Evolutionary conservation across 2,113 vertebrate species (phyloP), one percentile per base, ranked within the genome.

Genomic region (Scytalopus superciliaris): DNA sequence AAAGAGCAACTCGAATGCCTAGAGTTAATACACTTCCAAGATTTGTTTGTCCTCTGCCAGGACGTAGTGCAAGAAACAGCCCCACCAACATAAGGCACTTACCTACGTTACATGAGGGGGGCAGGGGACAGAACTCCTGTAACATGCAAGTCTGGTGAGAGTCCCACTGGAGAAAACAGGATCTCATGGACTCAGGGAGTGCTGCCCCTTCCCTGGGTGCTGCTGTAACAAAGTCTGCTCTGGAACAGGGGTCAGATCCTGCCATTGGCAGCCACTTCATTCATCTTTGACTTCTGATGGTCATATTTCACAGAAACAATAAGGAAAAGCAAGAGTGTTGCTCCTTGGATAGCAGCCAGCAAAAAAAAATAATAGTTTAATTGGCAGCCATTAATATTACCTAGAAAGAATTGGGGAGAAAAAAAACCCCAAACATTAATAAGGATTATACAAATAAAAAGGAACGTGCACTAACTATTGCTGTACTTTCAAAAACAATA

Each of bases 301-400:
- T 99, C 99, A 1, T 99, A 99, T 67, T 98, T 99, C 91, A 99
- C 98, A 3, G 99, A 99, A 10, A 99, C 97, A 2, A 99, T 98
- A 31, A 99, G 98, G 98, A 99, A 99, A 59, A 99, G 96, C 89
- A 99, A 96, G 76, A 99, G 98, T 5, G 99, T 99, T 60, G 97
- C 92, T 57, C 99, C 99, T 83, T 99, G 99, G 92, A 99, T 98
- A 12, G 98, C 99, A 2, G 99, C 99, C 98, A 99, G 98, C 47
- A 99, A 96, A 70, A 99, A 99, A 94, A 99, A 99, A 85, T 99
- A 99, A 91, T 99, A 99, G 98, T 99, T 98, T 88, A 99, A 97
- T 14, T 98, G 97, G 95, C 99, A 99, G 92, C 98, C 98, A 2
- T 99, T 99, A 90, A 99, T 99, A 62, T 99, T 99, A 45, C 99